phyloP scores from a whole-genome alignment of 2,113 vertebrate genomes.

The Muntiacus reevesi region DNA sequence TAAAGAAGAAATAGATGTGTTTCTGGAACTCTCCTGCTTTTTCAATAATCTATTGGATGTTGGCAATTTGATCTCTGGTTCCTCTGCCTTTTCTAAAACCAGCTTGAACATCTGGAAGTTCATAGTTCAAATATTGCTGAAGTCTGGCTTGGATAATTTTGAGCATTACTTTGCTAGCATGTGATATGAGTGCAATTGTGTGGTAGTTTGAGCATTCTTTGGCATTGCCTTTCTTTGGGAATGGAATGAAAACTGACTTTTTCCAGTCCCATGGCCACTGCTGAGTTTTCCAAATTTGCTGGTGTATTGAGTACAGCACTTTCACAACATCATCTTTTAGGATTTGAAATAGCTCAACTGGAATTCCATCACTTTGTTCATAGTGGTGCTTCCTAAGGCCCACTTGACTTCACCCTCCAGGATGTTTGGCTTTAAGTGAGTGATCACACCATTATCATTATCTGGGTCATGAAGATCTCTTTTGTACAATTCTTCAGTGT shows the following conservation, averaged over 20 bases:
- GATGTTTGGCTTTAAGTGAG: not conserved
- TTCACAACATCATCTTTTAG: not conserved
- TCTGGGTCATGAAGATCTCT: not conserved
- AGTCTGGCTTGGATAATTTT: not conserved
- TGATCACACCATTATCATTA: not conserved
- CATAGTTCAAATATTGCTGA: not conserved
- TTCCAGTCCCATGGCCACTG: not conserved
- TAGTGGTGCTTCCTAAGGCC: not conserved
- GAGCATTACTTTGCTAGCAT: not conserved
- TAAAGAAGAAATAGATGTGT: not conserved
- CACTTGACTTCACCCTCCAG: not conserved
- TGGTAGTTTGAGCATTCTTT: not conserved
- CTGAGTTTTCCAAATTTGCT: not conserved
- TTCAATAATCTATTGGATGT: not conserved
- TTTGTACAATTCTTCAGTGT: not conserved
- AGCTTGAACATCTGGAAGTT: not conserved
- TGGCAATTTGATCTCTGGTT: not conserved
- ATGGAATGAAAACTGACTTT: not conserved
- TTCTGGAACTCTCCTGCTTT: not conserved
- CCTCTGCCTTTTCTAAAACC: not conserved
- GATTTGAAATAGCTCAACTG: not conserved
- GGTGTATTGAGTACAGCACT: not conserved
- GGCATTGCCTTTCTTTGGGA: not conserved
- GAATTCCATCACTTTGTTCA: not conserved
- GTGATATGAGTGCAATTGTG: not conserved